Evolutionary conservation across 2,888 invertebrate species (phyloP), one percentile per base, ranked within the genome.

Genomic region (Epiblema foenella): DNA sequence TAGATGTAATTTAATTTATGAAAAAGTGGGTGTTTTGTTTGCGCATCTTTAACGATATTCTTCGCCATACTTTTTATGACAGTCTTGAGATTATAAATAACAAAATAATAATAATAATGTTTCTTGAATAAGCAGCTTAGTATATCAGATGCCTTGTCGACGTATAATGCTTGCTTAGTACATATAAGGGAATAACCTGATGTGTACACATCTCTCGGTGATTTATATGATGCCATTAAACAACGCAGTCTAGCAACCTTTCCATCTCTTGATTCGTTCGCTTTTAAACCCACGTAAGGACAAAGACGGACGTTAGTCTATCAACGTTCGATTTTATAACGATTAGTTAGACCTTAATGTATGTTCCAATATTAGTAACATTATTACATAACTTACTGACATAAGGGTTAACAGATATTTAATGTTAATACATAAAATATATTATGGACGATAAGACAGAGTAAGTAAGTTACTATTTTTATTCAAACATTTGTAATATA

Each of bases 1-100:
- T 79, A 74, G 77, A 73, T 75, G 75, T 66, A 46, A 57, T 57
- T 57, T 66, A 66, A 66, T 66, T 57, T 57, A 57, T 66, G 66
- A 57, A 66, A 56, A 66, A 57, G 57, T 57, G 46, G 29, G 66
- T 56, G 56, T 46, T 57, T 57, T 46, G 57, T 57, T 42, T 66
- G 66, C 66, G 17, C 37, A 49, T 24, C 33, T 10, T 17, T 51
- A 63, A 24, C 51, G 51, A 51, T 63, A 51, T 63, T 15, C 49
- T n/a, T 52, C 46, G 12, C 62, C 12, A 62, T 62, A 12, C 18
- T 64, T 52, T 64, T 64, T 64, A 15, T 52, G 29, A 33, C 33
- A 15, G 12, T 37, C n/a, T 1, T 46, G 24, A 20, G 51, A 52
- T 52, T 46, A n/a, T n/a, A 42, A 51, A 62, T 63, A n/a, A n/a